phyloP scores from a whole-genome alignment of 1,140 invertebrate genomes.

The Trichogramma pretiosum region DNA sequence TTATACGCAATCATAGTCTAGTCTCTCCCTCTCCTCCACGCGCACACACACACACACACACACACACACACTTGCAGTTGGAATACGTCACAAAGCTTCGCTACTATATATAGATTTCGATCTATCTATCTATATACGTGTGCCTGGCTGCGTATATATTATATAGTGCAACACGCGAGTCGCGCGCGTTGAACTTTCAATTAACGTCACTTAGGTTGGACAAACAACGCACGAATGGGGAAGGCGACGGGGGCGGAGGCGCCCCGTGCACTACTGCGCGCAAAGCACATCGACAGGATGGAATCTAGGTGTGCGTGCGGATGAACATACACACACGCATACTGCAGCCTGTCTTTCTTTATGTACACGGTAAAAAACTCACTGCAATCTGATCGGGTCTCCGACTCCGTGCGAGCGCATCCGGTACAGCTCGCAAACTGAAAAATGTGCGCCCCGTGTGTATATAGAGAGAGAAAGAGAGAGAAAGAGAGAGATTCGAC shows the following conservation, averaged over 20 bases:
- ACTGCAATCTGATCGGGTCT: conserved; percentile 23
- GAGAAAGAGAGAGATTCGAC: neutral
- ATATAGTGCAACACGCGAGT: too few species aligned
- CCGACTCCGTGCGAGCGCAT: conserved; percentile 23
- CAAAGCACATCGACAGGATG: too few species aligned
- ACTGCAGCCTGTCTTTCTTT: neutral
- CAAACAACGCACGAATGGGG: conserved; percentile 29
- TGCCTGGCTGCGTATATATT: too few species aligned
- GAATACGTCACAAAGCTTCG: conserved; percentile 31
- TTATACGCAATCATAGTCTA: too few species aligned
- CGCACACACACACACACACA: too few species aligned
- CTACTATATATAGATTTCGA: too few species aligned
- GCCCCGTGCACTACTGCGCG: too few species aligned
- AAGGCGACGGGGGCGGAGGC: too few species aligned
- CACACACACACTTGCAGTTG: conserved; percentile 26
- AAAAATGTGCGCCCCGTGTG: too few species aligned
- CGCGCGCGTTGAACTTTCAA: conserved; percentile 39
- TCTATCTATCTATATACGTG: too few species aligned
- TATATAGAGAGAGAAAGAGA: neutral
- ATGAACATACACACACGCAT: neutral
- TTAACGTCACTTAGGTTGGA: conserved; percentile 42
- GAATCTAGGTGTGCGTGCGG: neutral
- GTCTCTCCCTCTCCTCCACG: too few species aligned
- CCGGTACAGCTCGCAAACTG: too few species aligned
- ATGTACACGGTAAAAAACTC: neutral